These are phyloP conservation scores for Pangasianodon gigas DNA, from an alignment of 2,113 vertebrate genomes.

Conservation along the genomic window DNA sequence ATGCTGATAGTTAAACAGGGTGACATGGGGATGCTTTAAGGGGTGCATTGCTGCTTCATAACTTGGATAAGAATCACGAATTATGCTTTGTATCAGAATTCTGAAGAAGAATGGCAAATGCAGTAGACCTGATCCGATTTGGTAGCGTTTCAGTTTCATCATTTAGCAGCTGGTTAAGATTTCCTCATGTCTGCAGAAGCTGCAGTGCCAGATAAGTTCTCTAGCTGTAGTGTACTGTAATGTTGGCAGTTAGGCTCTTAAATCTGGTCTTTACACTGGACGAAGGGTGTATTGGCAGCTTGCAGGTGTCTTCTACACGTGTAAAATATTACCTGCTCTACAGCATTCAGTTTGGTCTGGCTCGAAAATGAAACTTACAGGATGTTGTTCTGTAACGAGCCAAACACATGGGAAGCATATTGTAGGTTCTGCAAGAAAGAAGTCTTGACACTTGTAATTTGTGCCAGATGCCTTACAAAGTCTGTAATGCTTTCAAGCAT, in stretches of 20 bases:
- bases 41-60: neutral
- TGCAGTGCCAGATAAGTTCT: neutral
- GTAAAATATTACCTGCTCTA: neutral
- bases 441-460: neutral
- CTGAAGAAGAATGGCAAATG: neutral
- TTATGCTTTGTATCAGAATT: neutral
- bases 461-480: neutral
- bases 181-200: neutral
- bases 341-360: neutral
- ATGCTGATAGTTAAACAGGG: neutral
- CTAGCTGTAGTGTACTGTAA: neutral
- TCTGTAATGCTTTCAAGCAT: neutral
- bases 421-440: neutral
- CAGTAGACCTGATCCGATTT: neutral
- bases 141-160: neutral
- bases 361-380: neutral
- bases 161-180: neutral
- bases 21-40: neutral
- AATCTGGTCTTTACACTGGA: neutral
- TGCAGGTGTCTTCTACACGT: neutral
- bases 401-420: constrained; percentile 9
- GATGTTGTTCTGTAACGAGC: neutral
- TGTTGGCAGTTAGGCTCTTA: neutral
- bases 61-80: neutral
- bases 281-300: neutral